phyloP scores from a whole-genome alignment of 2,797 vertebrate genomes.

The Chelmon rostratus region DNA sequence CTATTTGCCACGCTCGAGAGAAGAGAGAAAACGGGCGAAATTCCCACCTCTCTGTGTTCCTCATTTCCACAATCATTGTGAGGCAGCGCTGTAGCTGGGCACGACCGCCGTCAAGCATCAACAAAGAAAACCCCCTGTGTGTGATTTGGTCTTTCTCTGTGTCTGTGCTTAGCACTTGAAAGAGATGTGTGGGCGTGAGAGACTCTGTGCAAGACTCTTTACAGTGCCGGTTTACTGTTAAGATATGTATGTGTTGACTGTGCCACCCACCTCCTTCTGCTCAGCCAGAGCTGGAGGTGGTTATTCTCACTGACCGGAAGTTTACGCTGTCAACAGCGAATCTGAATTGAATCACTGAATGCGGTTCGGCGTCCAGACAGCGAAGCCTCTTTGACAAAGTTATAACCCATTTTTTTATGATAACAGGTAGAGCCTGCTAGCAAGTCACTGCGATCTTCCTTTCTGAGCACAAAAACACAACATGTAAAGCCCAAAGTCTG shows the following conservation, averaged over 20 bases:
- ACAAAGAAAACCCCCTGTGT: constrained; percentile 43
- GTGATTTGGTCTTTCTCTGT: constrained; percentile 36
- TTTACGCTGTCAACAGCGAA: neutral
- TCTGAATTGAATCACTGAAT: neutral
- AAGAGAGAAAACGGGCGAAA: neutral
- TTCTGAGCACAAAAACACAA: neutral
- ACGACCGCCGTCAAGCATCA: constrained; percentile 48
- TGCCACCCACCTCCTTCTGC: constrained; percentile 66
- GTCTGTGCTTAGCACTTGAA: constrained; percentile 44
- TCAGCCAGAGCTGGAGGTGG: constrained; percentile 18
- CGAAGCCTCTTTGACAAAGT: neutral
- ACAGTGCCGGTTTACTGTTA: constrained; percentile 17
- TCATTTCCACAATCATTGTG: constrained; percentile 19
- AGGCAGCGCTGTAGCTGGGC: constrained; percentile 11
- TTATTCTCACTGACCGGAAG: constrained; percentile 1
- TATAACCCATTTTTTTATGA: neutral
- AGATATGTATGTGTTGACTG: constrained; percentile 46
- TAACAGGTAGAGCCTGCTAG: neutral
- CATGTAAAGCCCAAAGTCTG: neutral
- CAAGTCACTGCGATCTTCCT: neutral
- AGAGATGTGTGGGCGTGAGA: constrained; percentile 57
- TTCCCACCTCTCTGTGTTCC: neutral
- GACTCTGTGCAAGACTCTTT: constrained; percentile 55
- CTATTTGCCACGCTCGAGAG: neutral
- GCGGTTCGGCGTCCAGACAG: neutral